Evolutionary conservation across 2,113 vertebrate genomes (phyloP).

Genomic region (Syngnathus scovelli): DNA sequence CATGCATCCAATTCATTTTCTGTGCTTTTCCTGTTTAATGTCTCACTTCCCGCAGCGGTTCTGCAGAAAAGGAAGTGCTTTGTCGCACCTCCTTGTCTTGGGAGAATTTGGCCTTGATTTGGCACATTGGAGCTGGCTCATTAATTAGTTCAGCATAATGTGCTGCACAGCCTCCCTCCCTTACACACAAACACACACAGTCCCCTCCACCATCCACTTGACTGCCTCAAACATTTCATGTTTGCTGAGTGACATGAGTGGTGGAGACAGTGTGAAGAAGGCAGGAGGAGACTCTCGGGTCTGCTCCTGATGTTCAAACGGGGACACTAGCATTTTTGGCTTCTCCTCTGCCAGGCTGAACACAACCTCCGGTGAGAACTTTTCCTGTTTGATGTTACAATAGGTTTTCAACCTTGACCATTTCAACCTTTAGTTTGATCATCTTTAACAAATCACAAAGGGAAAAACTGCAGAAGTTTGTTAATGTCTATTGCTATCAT

Average conservation of each 20-base stretch:
- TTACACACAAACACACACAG: constrained; percentile 12
- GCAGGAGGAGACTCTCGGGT: constrained; percentile 30
- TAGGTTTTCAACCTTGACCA: too few species aligned
- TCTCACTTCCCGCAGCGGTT: not conserved
- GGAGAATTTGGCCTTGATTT: constrained; percentile 28
- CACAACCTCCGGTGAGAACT: constrained; percentile 44
- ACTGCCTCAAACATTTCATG: constrained; percentile 29
- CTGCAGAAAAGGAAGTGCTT: constrained; percentile 21
- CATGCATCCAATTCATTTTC: constrained; percentile 3
- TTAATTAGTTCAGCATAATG: constrained; percentile 58
- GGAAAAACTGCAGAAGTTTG: not conserved
- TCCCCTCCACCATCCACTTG: constrained; percentile 44
- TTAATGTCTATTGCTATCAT: not conserved
- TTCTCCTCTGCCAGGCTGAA: constrained; percentile 12
- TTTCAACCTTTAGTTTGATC: not conserved
- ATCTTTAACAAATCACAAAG: not conserved
- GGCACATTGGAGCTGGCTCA: constrained; percentile 43
- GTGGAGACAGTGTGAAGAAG: constrained; percentile 28
- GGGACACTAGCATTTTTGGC: constrained; percentile 20
- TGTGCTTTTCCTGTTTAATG: constrained; percentile 4
- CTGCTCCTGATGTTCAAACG: constrained; percentile 37
- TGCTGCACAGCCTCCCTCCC: constrained; percentile 25
- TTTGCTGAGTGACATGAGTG: constrained; percentile 47
- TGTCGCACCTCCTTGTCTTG: constrained; percentile 38
- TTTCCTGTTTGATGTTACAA: constrained; percentile 6